Base-by-base conservation (phyloP, 2,888 invertebrate genomes). In the Brenthis hecate region DNA sequence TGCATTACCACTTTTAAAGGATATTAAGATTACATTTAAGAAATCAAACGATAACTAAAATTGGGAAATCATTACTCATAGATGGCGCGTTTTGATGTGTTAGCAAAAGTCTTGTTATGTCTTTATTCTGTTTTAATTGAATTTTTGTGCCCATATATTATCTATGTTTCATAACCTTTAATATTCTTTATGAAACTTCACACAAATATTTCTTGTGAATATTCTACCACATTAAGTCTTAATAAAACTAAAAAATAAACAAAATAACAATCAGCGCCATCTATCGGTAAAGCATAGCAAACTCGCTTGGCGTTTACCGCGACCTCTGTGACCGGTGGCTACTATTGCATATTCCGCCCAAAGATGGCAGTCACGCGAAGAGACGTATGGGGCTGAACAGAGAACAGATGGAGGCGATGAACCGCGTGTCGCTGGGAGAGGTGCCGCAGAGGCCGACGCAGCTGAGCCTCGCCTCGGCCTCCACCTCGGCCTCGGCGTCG, bases 301-400 rank as follows among this genome's bases (percentile, higher is more conserved):
- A 65, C 50, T 68, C 64, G 74, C 73, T 74, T 73, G 55, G 50
- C 55, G 78, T 84, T 55, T 56, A 23, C 55, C 85, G 85, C 84
- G 78, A 82, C 81, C 36, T 43, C 36, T 43, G 36, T 43, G 36
- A 80, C 48, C 47, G 63, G 72, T 63, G 70, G 68, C 65, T 56
- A 64, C 66, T 85, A 91, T 87, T 80, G 88, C 87, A 89, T 85
- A 81, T 89, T 88, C 79, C 88, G 86, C 88, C 82, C 87, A 85
- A 93, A 93, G 93, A 93, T 93, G 93, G 93, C 93, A 92, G 93
- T 90, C 92, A 93, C 91, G 89, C 91, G 92, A 93, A 92, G 89
- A 85, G 92, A 88, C 92, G 93, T 82, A 92, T 92, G 90, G 93
- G 93, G 85, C 92, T 93, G 88, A 93, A 92, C 89, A 89, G 92